phyloP scores from a whole-genome alignment of 1,140 invertebrate species.

The Drosophila nigromelanica region DNA sequence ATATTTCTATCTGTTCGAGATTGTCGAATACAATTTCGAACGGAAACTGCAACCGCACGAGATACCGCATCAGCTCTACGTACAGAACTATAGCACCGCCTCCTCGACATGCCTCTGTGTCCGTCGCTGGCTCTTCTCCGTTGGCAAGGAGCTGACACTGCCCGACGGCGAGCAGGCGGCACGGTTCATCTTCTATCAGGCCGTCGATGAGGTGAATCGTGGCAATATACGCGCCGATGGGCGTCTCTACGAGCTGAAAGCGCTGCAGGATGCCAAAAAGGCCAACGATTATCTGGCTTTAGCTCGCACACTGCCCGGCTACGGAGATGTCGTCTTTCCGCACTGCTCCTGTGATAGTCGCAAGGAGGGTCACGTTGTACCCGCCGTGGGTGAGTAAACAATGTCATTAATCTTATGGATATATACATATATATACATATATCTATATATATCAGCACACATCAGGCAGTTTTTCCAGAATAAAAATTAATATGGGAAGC shows the following conservation, averaged over 20 bases:
- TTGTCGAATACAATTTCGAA: conserved; percentile 98
- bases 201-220: conserved; percentile 97
- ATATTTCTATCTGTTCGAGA: conserved; percentile 99
- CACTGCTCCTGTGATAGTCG: conserved; percentile 97
- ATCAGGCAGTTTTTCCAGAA: too few species aligned
- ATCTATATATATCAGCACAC: background rate
- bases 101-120: conserved; percentile 97
- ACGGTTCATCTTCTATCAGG: conserved; percentile 92
- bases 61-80: conserved; percentile 98
- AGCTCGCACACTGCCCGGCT: conserved; percentile 93
- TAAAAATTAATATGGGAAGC: too few species aligned
- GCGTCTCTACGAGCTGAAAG: conserved; percentile 96
- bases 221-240: conserved; percentile 95
- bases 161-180: conserved; percentile 87
- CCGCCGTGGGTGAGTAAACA: conserved; percentile 87
- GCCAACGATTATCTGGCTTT: conserved; percentile 95
- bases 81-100: conserved; percentile 99
- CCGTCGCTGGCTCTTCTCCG: conserved; percentile 96
- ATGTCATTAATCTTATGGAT: background rate
- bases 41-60: conserved; percentile 96
- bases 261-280: conserved; percentile 94
- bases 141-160: conserved; percentile 89
- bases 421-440: too few species aligned
- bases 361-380: conserved; percentile 95
- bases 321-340: conserved; percentile 96